Evolutionary conservation across 1,140 invertebrate genomes (phyloP).

Genomic region (Drosophila sechellia): DNA sequence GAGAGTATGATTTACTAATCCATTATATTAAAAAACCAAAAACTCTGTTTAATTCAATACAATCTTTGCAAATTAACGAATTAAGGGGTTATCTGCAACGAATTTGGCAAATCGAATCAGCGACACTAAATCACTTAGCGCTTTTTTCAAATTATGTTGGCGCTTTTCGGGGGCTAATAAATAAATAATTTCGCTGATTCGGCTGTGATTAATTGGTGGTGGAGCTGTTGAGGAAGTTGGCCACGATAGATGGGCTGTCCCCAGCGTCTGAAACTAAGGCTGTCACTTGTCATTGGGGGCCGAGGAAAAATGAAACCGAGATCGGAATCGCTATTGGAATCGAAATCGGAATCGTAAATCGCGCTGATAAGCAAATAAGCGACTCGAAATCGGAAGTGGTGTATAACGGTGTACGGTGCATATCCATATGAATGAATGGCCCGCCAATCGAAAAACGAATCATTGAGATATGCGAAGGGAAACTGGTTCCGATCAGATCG

Average conservation of each 20-base stretch:
- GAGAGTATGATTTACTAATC: no score
- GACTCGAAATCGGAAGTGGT: conserved; percentile 58
- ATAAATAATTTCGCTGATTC: conserved; percentile 9
- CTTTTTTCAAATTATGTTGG: conserved; percentile 17
- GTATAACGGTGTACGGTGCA: conserved; percentile 68
- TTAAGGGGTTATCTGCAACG: conserved; percentile 6
- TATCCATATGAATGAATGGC: conserved; percentile 48
- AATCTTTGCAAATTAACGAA: not conserved
- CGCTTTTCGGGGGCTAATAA: conserved; percentile 4
- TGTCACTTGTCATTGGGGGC: conserved; percentile 45
- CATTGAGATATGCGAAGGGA: conserved; percentile 56
- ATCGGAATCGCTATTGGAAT: conserved; percentile 12
- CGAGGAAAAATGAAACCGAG: conserved; percentile 22
- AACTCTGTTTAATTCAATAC: not conserved
- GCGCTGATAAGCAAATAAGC: conserved; percentile 33
- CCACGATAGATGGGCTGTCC: conserved; percentile 19
- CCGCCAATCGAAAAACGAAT: conserved; percentile 30
- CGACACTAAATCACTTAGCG: conserved; percentile 17
- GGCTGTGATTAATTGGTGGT: conserved; percentile 29
- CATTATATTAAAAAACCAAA: not conserved
- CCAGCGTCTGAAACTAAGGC: conserved; percentile 33
- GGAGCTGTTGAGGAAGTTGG: conserved; percentile 29
- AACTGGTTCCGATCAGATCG: conserved; percentile 57
- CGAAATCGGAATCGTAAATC: conserved; percentile 19
- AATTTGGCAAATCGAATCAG: conserved; percentile 26